Conservation (phyloP, 2,113 vertebrate species). For the Prunella fulvescens region DNA sequence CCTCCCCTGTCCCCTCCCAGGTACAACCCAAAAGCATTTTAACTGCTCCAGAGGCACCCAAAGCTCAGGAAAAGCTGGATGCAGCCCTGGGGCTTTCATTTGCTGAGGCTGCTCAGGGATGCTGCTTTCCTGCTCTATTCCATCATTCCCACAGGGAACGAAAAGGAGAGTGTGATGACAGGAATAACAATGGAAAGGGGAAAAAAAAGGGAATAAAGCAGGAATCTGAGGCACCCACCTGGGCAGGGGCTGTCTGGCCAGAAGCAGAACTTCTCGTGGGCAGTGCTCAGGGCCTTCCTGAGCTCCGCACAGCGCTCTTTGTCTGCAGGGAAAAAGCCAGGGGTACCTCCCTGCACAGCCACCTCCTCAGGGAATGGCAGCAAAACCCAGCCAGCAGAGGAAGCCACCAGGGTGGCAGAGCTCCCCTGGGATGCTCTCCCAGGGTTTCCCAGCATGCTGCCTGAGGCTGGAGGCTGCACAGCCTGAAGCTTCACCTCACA, state of each 20-base stretch:
- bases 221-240: conserved; percentile 70
- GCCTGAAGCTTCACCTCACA: background rate
- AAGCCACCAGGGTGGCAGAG: rapidly evolving
- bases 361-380: background rate
- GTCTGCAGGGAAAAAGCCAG: conserved; percentile 72
- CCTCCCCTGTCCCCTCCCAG: background rate
- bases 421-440: background rate
- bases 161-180: background rate
- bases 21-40: background rate
- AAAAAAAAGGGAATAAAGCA: background rate
- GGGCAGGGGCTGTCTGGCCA: conserved; percentile 95
- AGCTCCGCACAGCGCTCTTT: conserved; percentile 83
- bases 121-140: rapidly evolving
- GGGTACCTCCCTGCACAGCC: rapidly evolving
- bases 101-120: background rate
- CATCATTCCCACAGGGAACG: rapidly evolving
- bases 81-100: background rate
- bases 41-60: background rate
- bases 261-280: conserved; percentile 94
- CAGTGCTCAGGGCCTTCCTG: conserved; percentile 79
- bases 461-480: background rate
- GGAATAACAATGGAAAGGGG: background rate
- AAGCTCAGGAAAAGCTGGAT: background rate
- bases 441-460: background rate
- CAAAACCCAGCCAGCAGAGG: background rate